Evolutionary conservation across 2,113 vertebrate species (phyloP).

Genomic region (Oncorhynchus nerka): DNA sequence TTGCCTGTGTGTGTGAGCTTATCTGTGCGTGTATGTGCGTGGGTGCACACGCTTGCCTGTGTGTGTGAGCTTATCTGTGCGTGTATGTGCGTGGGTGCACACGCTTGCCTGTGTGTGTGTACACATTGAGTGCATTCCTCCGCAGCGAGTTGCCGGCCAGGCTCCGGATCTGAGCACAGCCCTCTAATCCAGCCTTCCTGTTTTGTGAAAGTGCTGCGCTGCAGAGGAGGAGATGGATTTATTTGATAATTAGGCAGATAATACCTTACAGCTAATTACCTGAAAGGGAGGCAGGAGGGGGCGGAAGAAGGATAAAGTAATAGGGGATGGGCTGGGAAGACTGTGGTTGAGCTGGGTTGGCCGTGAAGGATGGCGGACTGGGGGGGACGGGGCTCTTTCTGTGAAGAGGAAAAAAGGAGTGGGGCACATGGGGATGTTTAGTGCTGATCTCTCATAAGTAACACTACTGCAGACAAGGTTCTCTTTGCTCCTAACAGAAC

Average conservation of each 20-base stretch:
- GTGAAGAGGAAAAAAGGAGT: not conserved
- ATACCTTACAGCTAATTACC: slow-evolving; percentile 55
- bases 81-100: not conserved
- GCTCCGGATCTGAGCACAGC: slow-evolving; percentile 71
- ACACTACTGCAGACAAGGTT: not conserved
- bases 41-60: not conserved
- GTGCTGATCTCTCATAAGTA: not conserved
- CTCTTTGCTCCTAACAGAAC: too few relatives aligned
- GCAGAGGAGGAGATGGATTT: slow-evolving; percentile 67
- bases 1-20: slow-evolving; percentile 9
- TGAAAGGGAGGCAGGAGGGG: slow-evolving; percentile 12
- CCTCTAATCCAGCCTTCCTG: slow-evolving; percentile 78
- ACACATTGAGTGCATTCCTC: slow-evolving; percentile 17
- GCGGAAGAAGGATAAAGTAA: not conserved
- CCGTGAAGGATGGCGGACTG: not conserved
- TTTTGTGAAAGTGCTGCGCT: slow-evolving; percentile 62
- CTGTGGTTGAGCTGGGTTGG: not conserved
- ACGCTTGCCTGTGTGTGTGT: slow-evolving; percentile 19
- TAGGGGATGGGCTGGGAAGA: not conserved
- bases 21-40: not conserved
- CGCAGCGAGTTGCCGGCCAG: slow-evolving; percentile 29
- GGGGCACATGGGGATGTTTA: not conserved
- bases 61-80: slow-evolving; percentile 6
- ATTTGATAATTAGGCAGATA: slow-evolving; percentile 73
- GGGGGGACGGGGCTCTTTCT: not conserved